Evolutionary conservation across 2,113 vertebrate genomes (phyloP), one percentile per base, ranked within the genome.

Genomic region (Hippopotamus amphibius): DNA sequence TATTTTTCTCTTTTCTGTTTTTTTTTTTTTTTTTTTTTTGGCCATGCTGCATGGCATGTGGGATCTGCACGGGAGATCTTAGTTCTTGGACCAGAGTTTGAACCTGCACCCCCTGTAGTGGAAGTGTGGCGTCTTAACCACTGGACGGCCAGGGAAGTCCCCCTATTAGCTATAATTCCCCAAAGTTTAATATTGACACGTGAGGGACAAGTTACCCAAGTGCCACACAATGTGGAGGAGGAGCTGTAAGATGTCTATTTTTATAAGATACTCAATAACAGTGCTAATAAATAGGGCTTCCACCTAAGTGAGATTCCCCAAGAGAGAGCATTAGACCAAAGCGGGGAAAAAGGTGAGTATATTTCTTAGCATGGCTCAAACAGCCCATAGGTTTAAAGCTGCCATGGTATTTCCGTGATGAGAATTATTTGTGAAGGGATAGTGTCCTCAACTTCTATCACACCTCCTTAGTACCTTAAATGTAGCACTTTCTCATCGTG

Each of bases 361-460:
- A 85, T 74, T 77, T 69, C 80, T 80, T 28, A 79, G 82, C 41
- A 24, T 48, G 63, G 69, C 8, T 55, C 50, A 57, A 95, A 87
- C 24, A 48, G 77, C 55, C 48, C 24, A 33, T 0, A 30, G 30
- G 28, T 53, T 91, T 92, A 87, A 87, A 97, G 84, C 87, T 97
- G 84, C 95, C 76, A 22, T 43, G 57, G 41, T 53, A 63, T 26
- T 89, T 96, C 87, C 50, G 59, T 50, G 68, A 72, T 83, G 69
- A 96, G 68, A 96, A 72, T 15, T 26, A 48, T 16, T 15, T 83
- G 37, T 46, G 33, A 59, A 65, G 68, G 57, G 76, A 14, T 41
- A 24, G 9, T 41, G 21, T 21, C 14, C 22, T 83, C 68, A 22
- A 50, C 53, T 48, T 93, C 33, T 10, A 2, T 43, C 5, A 3